phyloP scores from a whole-genome alignment of 2,113 vertebrate genomes.

The Cebidichthys violaceus region DNA sequence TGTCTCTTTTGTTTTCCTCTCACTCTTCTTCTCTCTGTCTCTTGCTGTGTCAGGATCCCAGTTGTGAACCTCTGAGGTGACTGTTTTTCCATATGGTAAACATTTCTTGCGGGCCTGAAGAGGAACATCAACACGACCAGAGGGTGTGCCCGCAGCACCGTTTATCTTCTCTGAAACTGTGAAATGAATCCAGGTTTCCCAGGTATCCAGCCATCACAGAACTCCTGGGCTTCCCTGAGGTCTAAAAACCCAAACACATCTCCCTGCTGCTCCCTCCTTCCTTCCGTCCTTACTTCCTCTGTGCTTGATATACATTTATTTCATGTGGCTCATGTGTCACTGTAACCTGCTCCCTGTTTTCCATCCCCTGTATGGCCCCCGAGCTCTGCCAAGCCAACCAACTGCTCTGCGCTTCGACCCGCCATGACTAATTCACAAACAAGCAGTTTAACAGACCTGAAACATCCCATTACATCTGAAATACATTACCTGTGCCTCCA shows the following conservation, averaged over 20 bases:
- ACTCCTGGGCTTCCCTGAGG: slow-evolving; percentile 65
- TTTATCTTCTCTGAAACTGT: slow-evolving; percentile 78
- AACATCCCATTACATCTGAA: slow-evolving; percentile 56
- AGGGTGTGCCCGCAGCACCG: slow-evolving; percentile 59
- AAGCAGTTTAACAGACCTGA: slow-evolving; percentile 70
- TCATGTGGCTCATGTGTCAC: slow-evolving; percentile 60
- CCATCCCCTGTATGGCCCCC: slow-evolving; percentile 55
- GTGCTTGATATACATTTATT: slow-evolving; percentile 57
- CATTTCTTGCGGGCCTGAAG: slow-evolving; percentile 70
- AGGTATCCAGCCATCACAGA: slow-evolving; percentile 73
- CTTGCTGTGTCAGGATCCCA: slow-evolving; percentile 82
- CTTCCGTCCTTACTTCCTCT: slow-evolving; percentile 19
- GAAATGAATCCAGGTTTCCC: slow-evolving; percentile 78
- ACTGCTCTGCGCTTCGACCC: slow-evolving; percentile 45
- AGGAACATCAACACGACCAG: slow-evolving; percentile 62
- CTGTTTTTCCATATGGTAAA: slow-evolving; percentile 74
- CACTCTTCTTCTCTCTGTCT: slow-evolving; percentile 59
- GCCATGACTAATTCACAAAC: slow-evolving; percentile 74
- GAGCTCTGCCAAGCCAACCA: slow-evolving; percentile 51
- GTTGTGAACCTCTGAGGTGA: slow-evolving; percentile 87
- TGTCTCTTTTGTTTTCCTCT: not conserved
- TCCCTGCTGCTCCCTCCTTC: slow-evolving; percentile 28
- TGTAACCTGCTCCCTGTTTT: slow-evolving; percentile 60
- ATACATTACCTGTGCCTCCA: slow-evolving; percentile 65
- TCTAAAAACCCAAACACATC: slow-evolving; percentile 59